Evolutionary conservation across 2,797 vertebrate genomes (phyloP).

Genomic region (Oryzias dopingdopingensis): DNA sequence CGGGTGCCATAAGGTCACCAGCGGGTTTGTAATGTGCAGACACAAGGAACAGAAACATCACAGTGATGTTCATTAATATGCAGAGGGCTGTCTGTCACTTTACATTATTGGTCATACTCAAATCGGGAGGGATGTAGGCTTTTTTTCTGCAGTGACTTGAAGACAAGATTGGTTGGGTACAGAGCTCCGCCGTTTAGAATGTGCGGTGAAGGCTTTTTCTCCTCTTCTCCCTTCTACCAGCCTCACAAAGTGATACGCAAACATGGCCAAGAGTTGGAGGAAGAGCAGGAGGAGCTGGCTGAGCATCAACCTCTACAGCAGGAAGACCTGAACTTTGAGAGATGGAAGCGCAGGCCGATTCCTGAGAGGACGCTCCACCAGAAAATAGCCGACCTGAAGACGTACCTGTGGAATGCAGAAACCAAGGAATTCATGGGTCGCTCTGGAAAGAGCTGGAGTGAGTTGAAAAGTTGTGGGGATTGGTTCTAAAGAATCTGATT

Average conservation of each 20-base stretch:
- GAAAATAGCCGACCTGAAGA: conserved; percentile 83
- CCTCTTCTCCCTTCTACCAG: conserved; percentile 61
- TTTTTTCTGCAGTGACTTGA: conserved; percentile 45
- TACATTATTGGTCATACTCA: conserved; percentile 53
- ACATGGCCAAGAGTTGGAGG: conserved; percentile 78
- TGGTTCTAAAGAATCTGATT: not conserved
- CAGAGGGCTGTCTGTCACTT: conserved; percentile 57
- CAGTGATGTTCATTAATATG: conserved; percentile 64
- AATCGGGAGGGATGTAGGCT: conserved; percentile 63
- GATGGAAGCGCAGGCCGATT: conserved; percentile 80
- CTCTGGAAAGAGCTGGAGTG: conserved; percentile 94
- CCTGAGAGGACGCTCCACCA: conserved; percentile 84
- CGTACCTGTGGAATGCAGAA: conserved; percentile 93
- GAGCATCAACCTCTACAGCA: conserved; percentile 82
- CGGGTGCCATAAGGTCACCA: conserved; percentile 74
- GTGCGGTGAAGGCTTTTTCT: conserved; percentile 67
- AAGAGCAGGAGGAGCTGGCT: conserved; percentile 78
- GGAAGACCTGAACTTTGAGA: conserved; percentile 83
- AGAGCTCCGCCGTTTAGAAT: conserved; percentile 47
- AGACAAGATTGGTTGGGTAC: conserved; percentile 51
- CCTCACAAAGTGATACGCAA: conserved; percentile 70
- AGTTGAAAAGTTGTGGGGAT: conserved; percentile 66
- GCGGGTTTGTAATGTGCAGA: conserved; percentile 69
- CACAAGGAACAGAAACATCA: conserved; percentile 61
- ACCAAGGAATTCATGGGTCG: conserved; percentile 93